Percentiles rank a stretch among this genome's conserved stretches.
Evolutionary conservation across 1,140 invertebrate species (phyloP).

Genomic region (Pantala flavescens): DNA sequence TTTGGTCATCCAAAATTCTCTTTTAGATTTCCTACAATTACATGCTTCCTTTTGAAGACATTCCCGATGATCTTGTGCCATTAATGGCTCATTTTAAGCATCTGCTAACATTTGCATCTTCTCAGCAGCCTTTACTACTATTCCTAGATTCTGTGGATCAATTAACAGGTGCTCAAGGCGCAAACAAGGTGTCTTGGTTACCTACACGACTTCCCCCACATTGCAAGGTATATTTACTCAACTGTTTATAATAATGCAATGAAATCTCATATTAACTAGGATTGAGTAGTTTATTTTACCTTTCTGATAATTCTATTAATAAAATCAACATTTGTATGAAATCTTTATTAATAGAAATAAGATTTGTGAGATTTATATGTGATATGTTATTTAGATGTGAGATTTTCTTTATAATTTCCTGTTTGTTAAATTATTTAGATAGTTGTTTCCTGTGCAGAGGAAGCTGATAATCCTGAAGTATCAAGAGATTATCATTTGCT

Average conservation of each 20-base stretch:
- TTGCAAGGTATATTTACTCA: constrained; percentile 77
- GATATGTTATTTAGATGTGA: no score
- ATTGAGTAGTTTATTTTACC: no score
- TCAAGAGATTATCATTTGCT: constrained; percentile 78
- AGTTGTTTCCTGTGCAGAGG: constrained; percentile 85
- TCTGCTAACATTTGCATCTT: constrained; percentile 67
- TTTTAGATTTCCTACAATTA: constrained; percentile 89
- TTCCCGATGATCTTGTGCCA: constrained; percentile 91
- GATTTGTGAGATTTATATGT: no score
- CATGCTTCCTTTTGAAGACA: constrained; percentile 81
- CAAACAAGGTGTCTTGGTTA: constrained; percentile 94
- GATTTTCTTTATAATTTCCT: background rate
- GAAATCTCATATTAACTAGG: no score
- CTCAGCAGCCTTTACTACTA: constrained; percentile 71
- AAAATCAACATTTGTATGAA: no score
- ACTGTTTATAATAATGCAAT: constrained; percentile 11
- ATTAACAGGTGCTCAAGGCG: constrained; percentile 84
- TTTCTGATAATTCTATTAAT: no score
- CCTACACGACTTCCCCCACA: constrained; percentile 78
- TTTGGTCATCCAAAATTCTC: constrained; percentile 22
- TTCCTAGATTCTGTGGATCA: constrained; percentile 92
- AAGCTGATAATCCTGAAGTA: constrained; percentile 74
- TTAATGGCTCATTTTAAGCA: constrained; percentile 93
- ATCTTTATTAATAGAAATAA: no score
- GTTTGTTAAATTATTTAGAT: background rate